These are phyloP conservation scores for Dynastes grantii DNA, from an alignment of 2,888 invertebrate species.

Conservation along the genomic window DNA sequence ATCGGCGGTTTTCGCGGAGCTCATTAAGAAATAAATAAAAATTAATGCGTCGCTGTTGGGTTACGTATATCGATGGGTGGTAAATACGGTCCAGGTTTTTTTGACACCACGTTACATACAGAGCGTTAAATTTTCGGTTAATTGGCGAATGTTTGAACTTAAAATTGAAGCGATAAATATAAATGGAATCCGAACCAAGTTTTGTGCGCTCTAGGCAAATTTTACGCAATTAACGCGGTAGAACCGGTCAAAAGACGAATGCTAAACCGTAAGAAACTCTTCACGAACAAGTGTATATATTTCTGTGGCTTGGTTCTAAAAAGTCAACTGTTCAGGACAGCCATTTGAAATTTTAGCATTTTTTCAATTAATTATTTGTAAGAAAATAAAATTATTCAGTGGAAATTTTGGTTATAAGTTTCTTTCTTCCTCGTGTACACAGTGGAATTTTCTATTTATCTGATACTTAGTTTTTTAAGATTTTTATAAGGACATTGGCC, in stretches of 20 bases:
- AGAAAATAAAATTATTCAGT: too few relatives aligned
- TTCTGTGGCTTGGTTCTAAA: too few relatives aligned
- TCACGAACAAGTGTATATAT: too few relatives aligned
- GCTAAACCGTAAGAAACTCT: too few relatives aligned
- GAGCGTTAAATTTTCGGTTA: neutral
- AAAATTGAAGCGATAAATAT: neutral
- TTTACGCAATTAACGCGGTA: neutral
- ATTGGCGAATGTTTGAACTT: neutral
- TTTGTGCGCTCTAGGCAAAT: neutral
- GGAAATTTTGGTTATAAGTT: too few relatives aligned
- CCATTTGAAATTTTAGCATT: too few relatives aligned
- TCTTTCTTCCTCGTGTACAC: too few relatives aligned
- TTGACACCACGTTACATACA: neutral
- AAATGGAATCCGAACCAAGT: neutral
- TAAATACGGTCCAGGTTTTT: neutral
- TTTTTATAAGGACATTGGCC: too few relatives aligned
- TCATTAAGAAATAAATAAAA: conserved; percentile 46
- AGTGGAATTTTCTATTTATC: too few relatives aligned
- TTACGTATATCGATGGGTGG: conserved; percentile 27
- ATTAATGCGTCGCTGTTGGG: conserved; percentile 9
- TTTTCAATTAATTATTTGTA: too few relatives aligned
- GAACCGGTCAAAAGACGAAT: neutral
- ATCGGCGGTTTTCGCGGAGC: conserved; percentile 17
- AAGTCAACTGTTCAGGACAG: too few relatives aligned
- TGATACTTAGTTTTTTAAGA: too few relatives aligned